Evolutionary conservation across 2,888 invertebrate species (phyloP).

Genomic region (Drosophila pseudotakahashii): DNA sequence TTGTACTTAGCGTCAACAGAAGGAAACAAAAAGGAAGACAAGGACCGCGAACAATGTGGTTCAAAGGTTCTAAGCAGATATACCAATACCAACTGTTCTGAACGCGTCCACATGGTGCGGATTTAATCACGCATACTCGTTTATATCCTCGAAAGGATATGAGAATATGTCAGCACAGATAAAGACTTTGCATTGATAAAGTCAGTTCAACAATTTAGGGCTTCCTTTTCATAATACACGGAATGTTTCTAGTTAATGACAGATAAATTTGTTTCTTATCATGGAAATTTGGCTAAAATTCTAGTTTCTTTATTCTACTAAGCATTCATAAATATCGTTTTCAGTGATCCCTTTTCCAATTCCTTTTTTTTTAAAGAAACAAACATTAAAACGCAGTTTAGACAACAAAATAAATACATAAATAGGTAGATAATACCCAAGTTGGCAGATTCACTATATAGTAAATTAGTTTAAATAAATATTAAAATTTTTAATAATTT

Average conservation of each 20-base stretch:
- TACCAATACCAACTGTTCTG: constrained; percentile 28
- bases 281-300: not conserved
- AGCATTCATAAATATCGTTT: not conserved
- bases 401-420: not conserved
- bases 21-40: not conserved
- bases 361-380: too few relatives aligned
- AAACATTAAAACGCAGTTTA: not conserved
- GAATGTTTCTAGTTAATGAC: not conserved
- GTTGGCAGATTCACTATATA: too few relatives aligned
- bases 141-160: not conserved
- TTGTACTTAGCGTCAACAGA: constrained; percentile 27
- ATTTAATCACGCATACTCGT: constrained; percentile 2
- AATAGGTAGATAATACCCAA: too few relatives aligned
- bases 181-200: too few relatives aligned
- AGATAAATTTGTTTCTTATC: not conserved
- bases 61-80: constrained; percentile 27
- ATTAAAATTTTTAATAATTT: too few relatives aligned
- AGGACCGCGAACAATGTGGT: constrained; percentile 4
- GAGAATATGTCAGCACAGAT: not conserved
- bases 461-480: too few relatives aligned
- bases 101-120: constrained; percentile 25
- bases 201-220: too few relatives aligned
- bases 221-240: too few relatives aligned
- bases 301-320: not conserved
- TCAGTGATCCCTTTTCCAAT: not conserved